Evolutionary conservation across 2,797 vertebrate genomes (phyloP), one percentile per base, ranked within the genome.

Genomic region (Urophycis tenuis): DNA sequence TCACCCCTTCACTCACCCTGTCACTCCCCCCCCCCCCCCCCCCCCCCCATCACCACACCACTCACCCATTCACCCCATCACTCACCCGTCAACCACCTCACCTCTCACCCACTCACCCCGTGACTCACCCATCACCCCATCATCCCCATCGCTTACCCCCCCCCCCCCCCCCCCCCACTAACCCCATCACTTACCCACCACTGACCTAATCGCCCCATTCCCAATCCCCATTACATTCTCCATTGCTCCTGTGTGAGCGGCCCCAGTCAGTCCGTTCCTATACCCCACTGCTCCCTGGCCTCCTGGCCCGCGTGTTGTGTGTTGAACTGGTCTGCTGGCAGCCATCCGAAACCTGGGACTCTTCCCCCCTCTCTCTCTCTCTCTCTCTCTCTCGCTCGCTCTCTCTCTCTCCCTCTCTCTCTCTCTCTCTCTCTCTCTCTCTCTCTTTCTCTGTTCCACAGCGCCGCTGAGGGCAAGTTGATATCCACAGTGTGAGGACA

Each of bases 401-500:
- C 90, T 95, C 71, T 94, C 82, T 93, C 85, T 94, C 86, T 88
- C 90, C 91, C 92, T 98, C 90, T 91, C 92, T 98, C 90, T 95
- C 71, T 94, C 82, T 93, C 85, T 94, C 86, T 88, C 90, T 91
- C 92, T 98, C 90, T 91, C 92, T 98, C 90, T 95, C 71, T 94
- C n/a, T 91, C 92, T 98, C 90, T 91, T 92, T 98, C 90, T 95
- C 72, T 94, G 92, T 95, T 93, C 88, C 93, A 81, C 96, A 99
- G 97, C 76, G 93, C 96, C 82, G 60, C 91, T 92, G 96, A 96
- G 85, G 94, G 95, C 92, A 97, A 97, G 89, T 95, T 99, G 95
- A 98, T 99, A 92, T 99, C 97, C 74, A 98, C 97, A 90, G 97
- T 99, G 94, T 99, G 96, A 99, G 93, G 94, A 94, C 92, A 92